Evolutionary conservation across 2,113 vertebrate species (phyloP), one percentile per base, ranked within the genome.

Genomic region (Onychostruthus taczanowskii): DNA sequence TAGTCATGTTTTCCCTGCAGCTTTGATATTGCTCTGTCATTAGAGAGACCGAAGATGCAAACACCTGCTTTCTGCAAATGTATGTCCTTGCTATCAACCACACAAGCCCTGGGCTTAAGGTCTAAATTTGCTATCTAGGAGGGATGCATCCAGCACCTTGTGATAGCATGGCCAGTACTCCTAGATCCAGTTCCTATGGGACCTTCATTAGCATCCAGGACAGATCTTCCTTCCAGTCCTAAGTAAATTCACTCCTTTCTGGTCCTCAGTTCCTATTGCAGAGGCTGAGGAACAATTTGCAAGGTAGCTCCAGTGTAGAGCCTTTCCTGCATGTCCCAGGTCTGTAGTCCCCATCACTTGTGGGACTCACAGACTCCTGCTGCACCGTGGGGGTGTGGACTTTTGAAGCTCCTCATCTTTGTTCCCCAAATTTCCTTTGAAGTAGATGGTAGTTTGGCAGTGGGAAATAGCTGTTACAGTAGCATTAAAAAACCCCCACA

Each of bases 311-410:
- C 46, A 31, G 17, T 43, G 23, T 1, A 33, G 33, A 74, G 27
- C 75, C 31, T 77, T 90, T 77, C n/a, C 31, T 69, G 18, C 11
- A 1, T 20, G 10, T 58, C 46, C 46, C 9, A 2, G 39, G 43
- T 69, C 4, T 49, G 8, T 43, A 20, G 59, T 63, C 55, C 39
- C 43, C 21, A 5, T 85, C 18, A 21, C 12, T 19, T 68, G 30
- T 27, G 72, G 52, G 44, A 55, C 31, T 87, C 53, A 83, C 39
- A 55, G 35, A 67, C 46, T 46, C 62, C 44, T 46, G 19, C 41
- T 73, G 70, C 41, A 26, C 7, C 47, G 37, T 0, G 10, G 21
- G 46, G 69, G 8, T 0, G 0, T 26, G 69, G 39, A 30, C 10
- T 93, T 62, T 39, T 80, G 63, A 88, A 53, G 18, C 21, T 74